phyloP scores from a whole-genome alignment of 2,888 invertebrate species.

The Tenthredo amoena region DNA sequence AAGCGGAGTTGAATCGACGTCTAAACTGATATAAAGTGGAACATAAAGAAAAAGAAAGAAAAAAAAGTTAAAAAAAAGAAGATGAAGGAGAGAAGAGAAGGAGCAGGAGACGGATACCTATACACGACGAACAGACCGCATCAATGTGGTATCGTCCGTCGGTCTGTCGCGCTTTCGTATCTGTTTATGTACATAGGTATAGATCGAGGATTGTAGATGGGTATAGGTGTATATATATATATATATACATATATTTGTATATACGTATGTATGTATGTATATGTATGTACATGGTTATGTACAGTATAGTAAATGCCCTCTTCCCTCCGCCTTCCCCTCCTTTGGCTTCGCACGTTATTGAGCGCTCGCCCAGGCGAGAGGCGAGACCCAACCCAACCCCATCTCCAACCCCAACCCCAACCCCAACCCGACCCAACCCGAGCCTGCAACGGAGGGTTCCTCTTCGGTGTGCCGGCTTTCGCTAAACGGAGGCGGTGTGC shows the following conservation, averaged over 20 bases:
- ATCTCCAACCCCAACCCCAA: conserved; percentile 79
- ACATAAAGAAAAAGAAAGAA: conserved; percentile 50
- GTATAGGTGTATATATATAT: neutral
- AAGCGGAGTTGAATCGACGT: neutral
- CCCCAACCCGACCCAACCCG: conserved; percentile 64
- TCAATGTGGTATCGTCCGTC: conserved; percentile 15
- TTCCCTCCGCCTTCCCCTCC: conserved; percentile 76
- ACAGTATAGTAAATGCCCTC: conserved; percentile 40
- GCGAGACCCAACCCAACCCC: conserved; percentile 81
- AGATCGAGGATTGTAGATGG: neutral
- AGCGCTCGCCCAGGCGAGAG: conserved; percentile 82
- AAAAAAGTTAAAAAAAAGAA: conserved; percentile 54
- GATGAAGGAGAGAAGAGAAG: conserved; percentile 19
- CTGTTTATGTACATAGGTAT: neutral
- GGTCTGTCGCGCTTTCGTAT: conserved; percentile 41
- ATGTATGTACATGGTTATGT: neutral
- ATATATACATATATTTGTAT: neutral
- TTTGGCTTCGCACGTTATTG: conserved; percentile 83
- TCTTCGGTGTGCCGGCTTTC: conserved; percentile 62
- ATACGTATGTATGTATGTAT: neutral
- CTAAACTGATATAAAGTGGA: neutral
- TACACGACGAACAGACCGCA: conserved; percentile 7
- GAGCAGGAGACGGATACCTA: neutral
- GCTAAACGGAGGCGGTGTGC: conserved; percentile 66
- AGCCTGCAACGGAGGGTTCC: conserved; percentile 58